Evolutionary conservation across 2,113 vertebrate species (phyloP).

Genomic region (Larimichthys crocea): DNA sequence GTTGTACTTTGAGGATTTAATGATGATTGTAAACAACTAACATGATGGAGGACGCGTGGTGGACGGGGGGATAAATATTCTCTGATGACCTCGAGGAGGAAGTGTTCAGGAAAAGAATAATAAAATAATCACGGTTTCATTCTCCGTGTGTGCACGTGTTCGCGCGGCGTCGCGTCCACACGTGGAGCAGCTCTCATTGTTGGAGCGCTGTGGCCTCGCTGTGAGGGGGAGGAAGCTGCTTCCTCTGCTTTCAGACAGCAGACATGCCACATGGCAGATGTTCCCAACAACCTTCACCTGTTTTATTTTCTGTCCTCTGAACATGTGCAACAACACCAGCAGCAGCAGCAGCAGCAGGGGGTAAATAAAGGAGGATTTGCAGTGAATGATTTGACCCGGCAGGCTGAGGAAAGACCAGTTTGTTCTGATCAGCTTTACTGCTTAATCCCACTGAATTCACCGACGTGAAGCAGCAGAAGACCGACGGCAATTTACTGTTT

Average conservation of each 20-base stretch:
- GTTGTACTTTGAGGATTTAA: slow-evolving; percentile 18
- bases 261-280: slow-evolving; percentile 44
- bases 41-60: no score
- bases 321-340: slow-evolving; percentile 7
- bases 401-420: slow-evolving; percentile 1
- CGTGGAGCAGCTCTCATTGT: slow-evolving; percentile 13
- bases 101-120: no score
- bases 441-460: no score
- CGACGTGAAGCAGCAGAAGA: no score
- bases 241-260: slow-evolving; percentile 8
- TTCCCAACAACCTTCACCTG: slow-evolving; percentile 33
- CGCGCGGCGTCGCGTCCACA: slow-evolving; percentile 5
- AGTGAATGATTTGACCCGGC: slow-evolving; percentile 4
- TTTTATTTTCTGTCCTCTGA: background rate
- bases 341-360: background rate
- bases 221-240: slow-evolving; percentile 15
- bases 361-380: background rate
- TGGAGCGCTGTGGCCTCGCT: background rate
- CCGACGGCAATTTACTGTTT: no score
- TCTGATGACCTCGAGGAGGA: background rate
- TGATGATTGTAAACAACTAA: slow-evolving; percentile 14
- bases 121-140: slow-evolving; percentile 1
- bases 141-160: slow-evolving; percentile 34
- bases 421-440: background rate
- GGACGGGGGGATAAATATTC: slow-evolving; percentile 21